Percentiles rank a stretch among this genome's conserved stretches.
These are phyloP conservation scores for Tinea trinotella DNA, from an alignment of 2,888 invertebrate genomes.

Conservation along the genomic window DNA sequence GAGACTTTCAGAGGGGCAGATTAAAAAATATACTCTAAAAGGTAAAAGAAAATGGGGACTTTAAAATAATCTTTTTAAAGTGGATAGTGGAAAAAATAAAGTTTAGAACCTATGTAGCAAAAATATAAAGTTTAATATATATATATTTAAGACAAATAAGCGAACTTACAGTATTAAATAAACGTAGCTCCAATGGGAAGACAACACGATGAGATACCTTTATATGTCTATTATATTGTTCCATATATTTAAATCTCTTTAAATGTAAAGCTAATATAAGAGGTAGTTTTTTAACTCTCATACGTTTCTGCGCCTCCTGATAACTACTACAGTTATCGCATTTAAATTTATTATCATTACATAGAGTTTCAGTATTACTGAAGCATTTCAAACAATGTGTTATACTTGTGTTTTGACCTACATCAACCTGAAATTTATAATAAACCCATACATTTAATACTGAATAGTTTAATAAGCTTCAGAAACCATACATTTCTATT, in stretches of 20 bases:
- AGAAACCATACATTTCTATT: too few species aligned
- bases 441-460: too few species aligned
- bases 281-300: slow-evolving; percentile 98
- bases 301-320: slow-evolving; percentile 98
- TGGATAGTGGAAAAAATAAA: too few species aligned
- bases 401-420: slow-evolving; percentile 99
- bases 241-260: slow-evolving; percentile 98
- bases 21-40: too few species aligned
- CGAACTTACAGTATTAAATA: slow-evolving; percentile 97
- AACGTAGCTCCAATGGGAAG: slow-evolving; percentile 96
- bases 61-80: too few species aligned
- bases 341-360: slow-evolving; percentile 99
- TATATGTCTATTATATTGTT: slow-evolving; percentile 98
- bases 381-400: slow-evolving; percentile 98
- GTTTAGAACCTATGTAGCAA: too few species aligned
- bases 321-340: slow-evolving; percentile 99
- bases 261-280: slow-evolving; percentile 97
- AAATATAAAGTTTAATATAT: too few species aligned
- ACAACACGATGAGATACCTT: slow-evolving; percentile 99
- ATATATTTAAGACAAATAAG: too few species aligned
- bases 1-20: too few species aligned
- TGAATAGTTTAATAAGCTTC: too few species aligned
- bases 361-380: slow-evolving; percentile 98
- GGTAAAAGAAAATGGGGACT: too few species aligned
- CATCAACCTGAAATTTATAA: slow-evolving; percentile 92